phyloP scores from a whole-genome alignment of 2,113 vertebrate genomes.

The Labeo catla region DNA sequence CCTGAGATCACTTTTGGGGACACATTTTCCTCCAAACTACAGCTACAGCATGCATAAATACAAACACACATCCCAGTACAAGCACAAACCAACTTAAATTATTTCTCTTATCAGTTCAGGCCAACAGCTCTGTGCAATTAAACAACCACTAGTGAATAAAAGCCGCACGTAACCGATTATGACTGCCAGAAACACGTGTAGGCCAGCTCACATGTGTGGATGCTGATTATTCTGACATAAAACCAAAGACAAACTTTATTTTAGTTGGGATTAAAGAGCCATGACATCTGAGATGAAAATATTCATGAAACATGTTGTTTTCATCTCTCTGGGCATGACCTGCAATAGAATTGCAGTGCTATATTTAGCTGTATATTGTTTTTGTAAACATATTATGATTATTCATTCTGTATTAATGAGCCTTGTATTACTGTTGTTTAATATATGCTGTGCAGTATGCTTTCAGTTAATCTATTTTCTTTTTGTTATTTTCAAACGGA shows the following conservation, averaged over 20 bases:
- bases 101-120: not conserved
- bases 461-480: not conserved
- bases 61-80: not conserved
- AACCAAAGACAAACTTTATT: not conserved
- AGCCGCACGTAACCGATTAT: not conserved
- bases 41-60: not conserved
- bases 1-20: not conserved
- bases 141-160: slow-evolving; percentile 6
- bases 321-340: not conserved
- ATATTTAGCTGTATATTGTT: not conserved
- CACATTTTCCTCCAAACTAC: not conserved
- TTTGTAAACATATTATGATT: not conserved
- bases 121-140: slow-evolving; percentile 26
- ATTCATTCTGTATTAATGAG: not conserved
- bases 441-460: not conserved
- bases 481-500: not conserved
- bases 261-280: not conserved
- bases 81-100: not conserved
- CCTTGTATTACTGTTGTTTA: not conserved
- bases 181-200: slow-evolving; percentile 4
- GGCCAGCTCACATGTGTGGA: not conserved
- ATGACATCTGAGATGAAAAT: not conserved
- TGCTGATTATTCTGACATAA: slow-evolving; percentile 4
- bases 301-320: not conserved
- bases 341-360: not conserved